Percentiles rank a stretch among this genome's conserved stretches.
Evolutionary conservation across 2,113 vertebrate species (phyloP).

Genomic region (Scomber scombrus): DNA sequence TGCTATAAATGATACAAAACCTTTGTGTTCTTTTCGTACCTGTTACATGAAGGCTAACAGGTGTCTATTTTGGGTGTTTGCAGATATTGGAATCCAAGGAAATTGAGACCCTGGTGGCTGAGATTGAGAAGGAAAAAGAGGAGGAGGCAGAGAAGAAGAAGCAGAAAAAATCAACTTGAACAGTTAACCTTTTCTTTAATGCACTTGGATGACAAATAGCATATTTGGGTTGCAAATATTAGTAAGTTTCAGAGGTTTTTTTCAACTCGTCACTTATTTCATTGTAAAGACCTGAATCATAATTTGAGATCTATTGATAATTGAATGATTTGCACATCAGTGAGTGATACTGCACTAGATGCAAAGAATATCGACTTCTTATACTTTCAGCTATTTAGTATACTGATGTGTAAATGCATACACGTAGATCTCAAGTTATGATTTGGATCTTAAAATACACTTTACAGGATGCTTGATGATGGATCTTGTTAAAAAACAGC

Average conservation of each 20-base stretch:
- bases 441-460: slow-evolving; percentile 35
- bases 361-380: slow-evolving; percentile 10
- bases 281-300: slow-evolving; percentile 48
- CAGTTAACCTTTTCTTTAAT: slow-evolving; percentile 54
- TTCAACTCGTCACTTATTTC: slow-evolving; percentile 41
- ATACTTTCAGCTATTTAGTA: slow-evolving; percentile 18
- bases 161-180: slow-evolving; percentile 86
- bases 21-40: not conserved
- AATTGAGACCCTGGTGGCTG: slow-evolving; percentile 85
- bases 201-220: slow-evolving; percentile 60
- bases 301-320: slow-evolving; percentile 54
- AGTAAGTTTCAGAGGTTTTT: slow-evolving; percentile 34
- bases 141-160: slow-evolving; percentile 88
- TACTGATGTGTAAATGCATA: slow-evolving; percentile 4
- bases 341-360: not conserved
- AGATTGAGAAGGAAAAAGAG: slow-evolving; percentile 88
- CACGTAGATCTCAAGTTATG: slow-evolving; percentile 48
- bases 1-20: not conserved
- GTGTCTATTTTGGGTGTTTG: slow-evolving; percentile 40
- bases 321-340: slow-evolving; percentile 2
- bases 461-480: slow-evolving; percentile 33
- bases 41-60: not conserved
- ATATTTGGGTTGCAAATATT: slow-evolving; percentile 56
- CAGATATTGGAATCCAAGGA: slow-evolving; percentile 88
- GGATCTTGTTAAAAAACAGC: slow-evolving; percentile 48